Base-by-base conservation (phyloP, 2,888 invertebrate genomes). In the Serripes groenlandicus region DNA sequence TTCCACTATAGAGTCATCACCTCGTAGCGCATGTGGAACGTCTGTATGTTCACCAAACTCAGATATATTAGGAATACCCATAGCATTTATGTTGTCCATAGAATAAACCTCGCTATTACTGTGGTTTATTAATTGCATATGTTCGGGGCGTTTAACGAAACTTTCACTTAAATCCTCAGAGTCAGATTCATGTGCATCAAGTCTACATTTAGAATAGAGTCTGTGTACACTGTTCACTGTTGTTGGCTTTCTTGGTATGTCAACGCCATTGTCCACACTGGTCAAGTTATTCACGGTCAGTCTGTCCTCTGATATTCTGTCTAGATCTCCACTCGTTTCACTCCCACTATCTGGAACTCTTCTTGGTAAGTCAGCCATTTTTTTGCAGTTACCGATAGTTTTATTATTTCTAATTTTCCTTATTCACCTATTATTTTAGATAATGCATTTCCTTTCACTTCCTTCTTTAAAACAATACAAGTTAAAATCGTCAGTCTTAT, bases 401-500 rank as follows among this genome's bases (percentile, higher is more conserved):
- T n/a, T n/a, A n/a, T n/a, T n/a, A n/a, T n/a, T n/a, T n/a, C n/a
- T n/a, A n/a, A n/a, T n/a, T n/a, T n/a, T n/a, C n/a, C n/a, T n/a
- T n/a, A n/a, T n/a, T n/a, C n/a, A n/a, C n/a, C n/a, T n/a, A n/a
- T n/a, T n/a, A n/a, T n/a, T n/a, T n/a, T n/a, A n/a, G n/a, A n/a
- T n/a, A n/a, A n/a, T n/a, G n/a, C n/a, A n/a, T n/a, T n/a, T n/a
- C n/a, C n/a, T n/a, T n/a, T n/a, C n/a, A n/a, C n/a, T n/a, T n/a
- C n/a, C n/a, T n/a, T 58, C 5, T 15, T 9, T 58, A 26, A 26
- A 26, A 58, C 26, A 58, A 28, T 28, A n/a, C 5, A 58, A 58
- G 58, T 58, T 58, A 58, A 58, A 58, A 23, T 28, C 58, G 58
- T 28, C 58, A 58, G 58, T 26, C 26, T n/a, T n/a, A n/a, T n/a